Conservation (phyloP, 2,113 vertebrate species). For the Melozone crissalis region DNA sequence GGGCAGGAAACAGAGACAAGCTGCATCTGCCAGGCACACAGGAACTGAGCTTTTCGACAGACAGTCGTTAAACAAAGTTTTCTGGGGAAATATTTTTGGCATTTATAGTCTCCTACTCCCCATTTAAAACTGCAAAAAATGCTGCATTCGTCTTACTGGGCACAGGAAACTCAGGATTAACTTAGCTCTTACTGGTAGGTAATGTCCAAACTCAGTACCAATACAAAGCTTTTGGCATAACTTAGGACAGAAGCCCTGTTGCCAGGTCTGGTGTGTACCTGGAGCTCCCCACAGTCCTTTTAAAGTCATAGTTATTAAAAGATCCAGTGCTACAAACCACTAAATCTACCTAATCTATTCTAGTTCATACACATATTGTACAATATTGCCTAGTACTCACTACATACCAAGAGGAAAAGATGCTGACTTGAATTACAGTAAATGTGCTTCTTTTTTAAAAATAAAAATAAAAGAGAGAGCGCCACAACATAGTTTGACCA, state of each 20-base stretch:
- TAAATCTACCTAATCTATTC: constrained; percentile 75
- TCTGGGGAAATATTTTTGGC: neutral
- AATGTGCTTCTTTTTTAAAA: constrained; percentile 71
- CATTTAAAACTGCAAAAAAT: neutral
- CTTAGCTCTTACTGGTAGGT: neutral
- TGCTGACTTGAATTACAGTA: constrained; percentile 60
- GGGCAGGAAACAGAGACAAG: neutral
- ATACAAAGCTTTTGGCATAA: neutral
- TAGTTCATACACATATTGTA: constrained; percentile 71
- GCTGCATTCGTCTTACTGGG: neutral
- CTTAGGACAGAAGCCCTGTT: constrained; percentile 26
- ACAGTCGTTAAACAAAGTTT: neutral
- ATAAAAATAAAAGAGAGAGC: constrained; percentile 26
- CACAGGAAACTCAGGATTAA: constrained; percentile 3
- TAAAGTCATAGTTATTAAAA: constrained; percentile 66
- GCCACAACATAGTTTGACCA: constrained; percentile 64
- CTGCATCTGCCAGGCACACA: neutral
- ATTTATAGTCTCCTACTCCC: neutral
- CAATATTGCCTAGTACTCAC: constrained; percentile 69
- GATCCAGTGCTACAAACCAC: constrained; percentile 70
- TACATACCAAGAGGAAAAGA: constrained; percentile 71
- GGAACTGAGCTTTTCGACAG: neutral
- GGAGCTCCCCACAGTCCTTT: constrained; percentile 39
- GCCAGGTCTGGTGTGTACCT: constrained; percentile 37
- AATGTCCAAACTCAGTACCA: neutral